Base-by-base conservation (phyloP, 2,797 vertebrate species). In the Odontamblyopus rebecca region DNA sequence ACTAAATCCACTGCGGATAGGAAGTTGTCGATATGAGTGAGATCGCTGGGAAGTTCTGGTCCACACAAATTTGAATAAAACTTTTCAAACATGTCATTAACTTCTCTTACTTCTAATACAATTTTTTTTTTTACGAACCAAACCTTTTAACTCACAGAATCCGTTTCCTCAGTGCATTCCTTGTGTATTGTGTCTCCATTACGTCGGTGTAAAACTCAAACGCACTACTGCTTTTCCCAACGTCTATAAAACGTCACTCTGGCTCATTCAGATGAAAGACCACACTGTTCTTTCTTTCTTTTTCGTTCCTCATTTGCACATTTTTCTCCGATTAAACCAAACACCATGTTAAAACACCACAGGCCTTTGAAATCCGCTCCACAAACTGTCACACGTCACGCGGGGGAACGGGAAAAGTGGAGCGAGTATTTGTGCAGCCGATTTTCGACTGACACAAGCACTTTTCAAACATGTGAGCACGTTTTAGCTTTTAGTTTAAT, bases 271-370 rank as follows among this genome's bases (percentile, higher is more conserved):
- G 88, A 89, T 74, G 71, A 71, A 70, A 70, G 27, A 13, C 57
- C 2, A 68, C 67, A 54, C 78, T 80, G 70, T 61, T 26, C 72
- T 12, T 35, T 54, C 12, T 61, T 67, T 30, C 57, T 15, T 73
- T 73, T 67, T 77, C 69, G 65, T 63, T 67, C 77, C 81, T 48
- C 74, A 80, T 87, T 71, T 67, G 80, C 79, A 86, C 91, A 91
- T 90, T 87, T 84, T 89, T 92, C 86, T 89, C 84, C 86, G 89
- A 86, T 90, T 84, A 85, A 27, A 78, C 68, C 74, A 69, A 71
- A 82, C 86, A 73, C 41, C 72, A 83, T 59, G 80, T 84, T 79
- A 72, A 90, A 93, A 93, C 90, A 93, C 72, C 68, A 62, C 35
- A 0, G 51, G 2, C 29, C 83, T 92, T 92, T 93, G 84, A 90